These are phyloP conservation scores for Platerodrilus igneus DNA, from an alignment of 2,888 invertebrate species.

Conservation along the genomic window DNA sequence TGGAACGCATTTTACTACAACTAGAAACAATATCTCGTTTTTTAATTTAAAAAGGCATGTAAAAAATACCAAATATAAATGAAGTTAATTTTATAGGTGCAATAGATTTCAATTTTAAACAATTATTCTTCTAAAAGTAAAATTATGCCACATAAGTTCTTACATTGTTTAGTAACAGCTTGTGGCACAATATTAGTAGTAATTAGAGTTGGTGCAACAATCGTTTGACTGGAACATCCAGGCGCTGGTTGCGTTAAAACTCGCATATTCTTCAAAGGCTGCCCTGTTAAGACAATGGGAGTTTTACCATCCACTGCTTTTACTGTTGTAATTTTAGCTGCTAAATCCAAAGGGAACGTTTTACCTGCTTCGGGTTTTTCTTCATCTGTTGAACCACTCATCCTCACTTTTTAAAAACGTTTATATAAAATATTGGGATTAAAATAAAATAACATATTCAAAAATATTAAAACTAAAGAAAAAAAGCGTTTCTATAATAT, in stretches of 20 bases:
- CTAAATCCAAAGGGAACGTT: conserved; percentile 53
- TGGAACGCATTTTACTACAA: too few relatives aligned
- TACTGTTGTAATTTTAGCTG: conserved; percentile 51
- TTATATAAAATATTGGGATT: background rate
- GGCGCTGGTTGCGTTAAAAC: conserved; percentile 42
- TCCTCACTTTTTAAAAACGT: conserved; percentile 31
- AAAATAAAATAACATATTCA: background rate
- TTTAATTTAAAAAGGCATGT: too few relatives aligned
- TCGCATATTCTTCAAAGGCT: conserved; percentile 44
- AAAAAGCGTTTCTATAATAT: too few relatives aligned
- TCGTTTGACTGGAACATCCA: conserved; percentile 36
- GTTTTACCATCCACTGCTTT: conserved; percentile 48
- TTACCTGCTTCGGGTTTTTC: conserved; percentile 55
- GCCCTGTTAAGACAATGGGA: conserved; percentile 43
- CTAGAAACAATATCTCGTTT: too few relatives aligned
- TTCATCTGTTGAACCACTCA: conserved; percentile 50
- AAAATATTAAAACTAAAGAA: background rate
- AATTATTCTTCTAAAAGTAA: too few relatives aligned
- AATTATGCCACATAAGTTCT: conserved; percentile 8
- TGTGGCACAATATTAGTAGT: conserved; percentile 49
- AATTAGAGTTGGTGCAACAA: conserved; percentile 43
- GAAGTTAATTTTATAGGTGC: too few relatives aligned
- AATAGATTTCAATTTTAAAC: too few relatives aligned
- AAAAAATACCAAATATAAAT: too few relatives aligned
- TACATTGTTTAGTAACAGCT: conserved; percentile 53